Conservation (phyloP, 2,888 invertebrate genomes). For the Leptodirus hochenwartii region DNA sequence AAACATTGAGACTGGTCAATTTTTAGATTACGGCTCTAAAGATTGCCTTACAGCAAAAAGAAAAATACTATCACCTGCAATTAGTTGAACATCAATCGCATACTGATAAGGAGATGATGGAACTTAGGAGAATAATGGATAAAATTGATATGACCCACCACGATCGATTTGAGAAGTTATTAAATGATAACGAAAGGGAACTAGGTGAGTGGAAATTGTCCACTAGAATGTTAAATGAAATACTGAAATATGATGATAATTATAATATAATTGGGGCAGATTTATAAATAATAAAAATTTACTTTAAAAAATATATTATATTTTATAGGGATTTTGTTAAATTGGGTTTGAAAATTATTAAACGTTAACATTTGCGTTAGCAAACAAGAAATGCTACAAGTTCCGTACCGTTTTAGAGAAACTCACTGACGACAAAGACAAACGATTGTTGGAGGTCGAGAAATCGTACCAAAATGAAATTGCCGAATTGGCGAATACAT, state of each 20-base stretch:
- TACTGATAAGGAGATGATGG: slow-evolving; percentile 49
- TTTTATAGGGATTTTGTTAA: too few relatives aligned
- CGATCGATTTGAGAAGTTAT: slow-evolving; percentile 49
- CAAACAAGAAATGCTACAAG: too few relatives aligned
- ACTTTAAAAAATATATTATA: too few relatives aligned
- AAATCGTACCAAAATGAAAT: slow-evolving; percentile 26
- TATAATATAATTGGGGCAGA: too few relatives aligned
- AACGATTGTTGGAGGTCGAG: slow-evolving; percentile 25
- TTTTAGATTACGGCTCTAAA: slow-evolving; percentile 46
- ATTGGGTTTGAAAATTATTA: too few relatives aligned
- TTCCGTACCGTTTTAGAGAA: slow-evolving; percentile 24
- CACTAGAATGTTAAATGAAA: slow-evolving; percentile 4
- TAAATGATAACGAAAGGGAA: slow-evolving; percentile 43
- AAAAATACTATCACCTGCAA: slow-evolving; percentile 32
- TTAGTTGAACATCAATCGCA: slow-evolving; percentile 41
- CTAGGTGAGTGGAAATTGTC: slow-evolving; percentile 38
- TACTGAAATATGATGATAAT: too few relatives aligned
- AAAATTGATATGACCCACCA: slow-evolving; percentile 58
- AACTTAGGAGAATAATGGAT: slow-evolving; percentile 48
- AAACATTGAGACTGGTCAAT: too few relatives aligned
- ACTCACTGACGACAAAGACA: slow-evolving; percentile 25
- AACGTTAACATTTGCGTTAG: too few relatives aligned
- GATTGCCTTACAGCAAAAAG: slow-evolving; percentile 43
- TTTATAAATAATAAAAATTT: too few relatives aligned
- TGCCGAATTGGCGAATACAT: slow-evolving; percentile 24